Base-by-base conservation (phyloP, 2,888 invertebrate genomes). In the Crematogaster levior region DNA sequence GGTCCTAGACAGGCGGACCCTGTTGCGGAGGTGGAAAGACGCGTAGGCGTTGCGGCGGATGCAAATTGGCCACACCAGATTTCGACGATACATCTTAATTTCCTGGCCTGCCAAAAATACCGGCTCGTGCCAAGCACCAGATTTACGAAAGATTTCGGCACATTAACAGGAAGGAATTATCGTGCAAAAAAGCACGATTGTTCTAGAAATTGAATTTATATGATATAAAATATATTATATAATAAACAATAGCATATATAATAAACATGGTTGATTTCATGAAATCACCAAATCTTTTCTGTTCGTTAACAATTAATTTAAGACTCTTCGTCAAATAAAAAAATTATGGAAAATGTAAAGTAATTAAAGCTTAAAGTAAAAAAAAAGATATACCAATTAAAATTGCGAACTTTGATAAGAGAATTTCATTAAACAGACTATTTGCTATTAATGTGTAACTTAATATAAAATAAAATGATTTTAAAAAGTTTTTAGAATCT, bases 61-160 rank as follows among this genome's bases (percentile, higher is more conserved):
- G 94, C 94, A 93, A 94, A 94, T 94, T 93, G 92, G 89, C 92
- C 93, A 92, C 92, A 90, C 93, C 92, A 93, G 94, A 93, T 93
- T 89, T 92, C 91, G 90, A 92, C 93, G 93, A 93, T 94, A 94
- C 94, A 94, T 94, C 94, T 94, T 94, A 94, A 94, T 94, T 93
- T 91, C 90, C 90, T 85, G 88, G 82, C 89, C 85, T 84, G 89
- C 89, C 91, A 82, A 89, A 87, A 84, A 83, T 66, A 58, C 86
- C 84, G 85, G 53, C 85, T 83, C 60, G 79, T 77, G 83, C 77
- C 68, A 46, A 72, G 30, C 68, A 65, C 37, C 61, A 56, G 70
- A 81, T 86, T 86, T 83, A 53, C 82, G 75, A 85, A 87, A 81
- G 87, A 87, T 85, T 81, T 56, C 30, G 66, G 21, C 48, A 15